Conservation (phyloP, 35 echinoderm and acorn worm species). For the Apostichopus californicus region DNA sequence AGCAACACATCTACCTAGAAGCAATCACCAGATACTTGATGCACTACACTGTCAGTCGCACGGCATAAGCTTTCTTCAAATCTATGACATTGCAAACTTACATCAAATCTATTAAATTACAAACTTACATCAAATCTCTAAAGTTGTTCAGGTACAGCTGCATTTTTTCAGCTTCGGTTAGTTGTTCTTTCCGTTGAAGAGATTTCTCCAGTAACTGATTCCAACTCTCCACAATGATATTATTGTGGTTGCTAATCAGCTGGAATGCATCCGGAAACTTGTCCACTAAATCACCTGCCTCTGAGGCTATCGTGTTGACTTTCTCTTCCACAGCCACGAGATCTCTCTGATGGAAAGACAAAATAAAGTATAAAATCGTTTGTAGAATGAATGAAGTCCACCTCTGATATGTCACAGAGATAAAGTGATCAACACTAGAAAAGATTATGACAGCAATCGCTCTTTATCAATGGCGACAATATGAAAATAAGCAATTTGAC, state of each 20-base stretch:
- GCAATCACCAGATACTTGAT: too few species aligned
- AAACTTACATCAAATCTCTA: slow-evolving; percentile 26
- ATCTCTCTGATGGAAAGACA: slow-evolving; percentile 8
- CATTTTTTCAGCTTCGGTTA: slow-evolving; percentile 26
- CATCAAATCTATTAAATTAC: too few species aligned
- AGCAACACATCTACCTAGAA: too few species aligned
- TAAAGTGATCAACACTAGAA: too few species aligned
- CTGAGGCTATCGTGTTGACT: slow-evolving; percentile 11
- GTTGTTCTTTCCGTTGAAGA: neutral
- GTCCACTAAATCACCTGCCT: slow-evolving; percentile 31
- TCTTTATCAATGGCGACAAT: too few species aligned
- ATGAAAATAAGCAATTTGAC: too few species aligned
- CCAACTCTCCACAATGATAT: slow-evolving; percentile 34
- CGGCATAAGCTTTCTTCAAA: too few species aligned
- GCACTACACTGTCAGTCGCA: too few species aligned
- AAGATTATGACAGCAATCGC: too few species aligned
- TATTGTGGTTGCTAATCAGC: slow-evolving; percentile 15
- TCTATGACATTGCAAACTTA: too few species aligned
- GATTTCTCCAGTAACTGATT: slow-evolving; percentile 45
- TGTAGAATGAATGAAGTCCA: too few species aligned
- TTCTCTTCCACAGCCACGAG: slow-evolving; percentile 30
- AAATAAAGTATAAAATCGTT: neutral
- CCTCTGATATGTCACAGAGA: too few species aligned
- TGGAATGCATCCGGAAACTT: slow-evolving; percentile 43
- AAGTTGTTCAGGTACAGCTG: slow-evolving; percentile 37